Evolutionary conservation across 1,140 invertebrate species (phyloP), one percentile per base, ranked within the genome.

Genomic region (Dendrolimus kikuchii): DNA sequence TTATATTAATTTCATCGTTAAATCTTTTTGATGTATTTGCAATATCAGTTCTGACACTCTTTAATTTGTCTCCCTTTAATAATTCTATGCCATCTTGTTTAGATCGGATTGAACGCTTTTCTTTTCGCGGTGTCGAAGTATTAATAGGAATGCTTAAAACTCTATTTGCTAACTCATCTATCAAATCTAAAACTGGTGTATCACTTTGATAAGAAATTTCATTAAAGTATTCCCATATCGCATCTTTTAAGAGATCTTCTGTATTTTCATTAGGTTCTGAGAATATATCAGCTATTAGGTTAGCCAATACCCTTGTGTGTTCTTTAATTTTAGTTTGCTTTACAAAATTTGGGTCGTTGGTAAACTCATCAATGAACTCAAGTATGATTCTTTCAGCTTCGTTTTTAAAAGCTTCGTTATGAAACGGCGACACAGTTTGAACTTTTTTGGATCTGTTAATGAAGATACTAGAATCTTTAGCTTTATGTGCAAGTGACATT

Each of bases 61-160:
- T 23, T 23, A 23, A 23, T 23, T 23, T 23, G 23, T 23, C 23
- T 23, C 23, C 3, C 23, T 23, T 23, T 23, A 23, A 23, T 23
- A 3, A 23, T 23, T 23, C 23, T 23, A 23, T 23, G 23, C 23
- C 23, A 23, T 23, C 23, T 23, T 23, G 41, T 38, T 42, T 39
- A 23, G 41, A 37, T 8, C 38, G 37, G 38, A 45, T 38, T 7
- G 40, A 36, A 1, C 10, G n/a, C 38, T 8, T 49, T 8, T 51
- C 42, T 51, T 45, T 39, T 9, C 9, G 50, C 5, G 50, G 50
- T 6, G 50, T 45, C 9, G 50, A 51, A 38, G 42, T 38, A 9
- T 51, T 10, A n/a, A 51, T 38, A 5, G 9, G 38, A 6, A 37
- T 6, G 7, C 39, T 38, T 7, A 23, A 38, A 23, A 50, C 40